Conservation (phyloP, 2,113 vertebrate species). For the Dissostichus mawsoni region DNA sequence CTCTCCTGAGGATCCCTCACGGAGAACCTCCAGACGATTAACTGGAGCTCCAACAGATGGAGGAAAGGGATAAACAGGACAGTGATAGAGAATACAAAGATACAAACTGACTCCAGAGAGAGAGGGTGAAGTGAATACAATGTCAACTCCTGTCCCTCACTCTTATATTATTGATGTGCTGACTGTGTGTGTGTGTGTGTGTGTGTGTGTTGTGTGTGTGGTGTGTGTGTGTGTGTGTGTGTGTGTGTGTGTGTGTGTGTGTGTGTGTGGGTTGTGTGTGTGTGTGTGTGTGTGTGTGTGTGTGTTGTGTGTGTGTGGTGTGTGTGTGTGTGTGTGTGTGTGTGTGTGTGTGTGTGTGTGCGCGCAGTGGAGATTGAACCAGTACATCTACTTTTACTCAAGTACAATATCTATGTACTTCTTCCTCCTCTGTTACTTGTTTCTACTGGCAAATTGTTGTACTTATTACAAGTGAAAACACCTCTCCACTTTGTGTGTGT, state of each 20-base stretch:
- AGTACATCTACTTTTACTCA: slow-evolving; percentile 33
- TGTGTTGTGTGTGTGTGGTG: slow-evolving; percentile 13
- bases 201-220: not conserved
- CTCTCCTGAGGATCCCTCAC: slow-evolving; percentile 55
- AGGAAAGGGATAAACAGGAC: slow-evolving; percentile 43
- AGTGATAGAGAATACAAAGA: slow-evolving; percentile 19
- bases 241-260: not conserved
- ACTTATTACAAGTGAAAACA: no score
- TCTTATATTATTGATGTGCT: slow-evolving; percentile 70
- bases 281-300: slow-evolving; percentile 7
- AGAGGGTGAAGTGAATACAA: slow-evolving; percentile 18
- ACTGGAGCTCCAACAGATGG: slow-evolving; percentile 68
- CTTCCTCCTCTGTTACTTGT: no score
- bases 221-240: no score
- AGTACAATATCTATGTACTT: no score
- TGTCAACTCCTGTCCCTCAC: slow-evolving; percentile 32
- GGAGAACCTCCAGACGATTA: slow-evolving; percentile 60
- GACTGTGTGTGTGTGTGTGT: slow-evolving; percentile 16
- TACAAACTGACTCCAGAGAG: slow-evolving; percentile 6
- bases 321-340: not conserved
- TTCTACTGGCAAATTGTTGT: no score
- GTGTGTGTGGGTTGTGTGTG: not conserved
- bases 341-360: slow-evolving; percentile 18
- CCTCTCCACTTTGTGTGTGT: no score
- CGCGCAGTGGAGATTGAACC: slow-evolving; percentile 23